Evolutionary conservation across 2,888 invertebrate genomes (phyloP).

Genomic region (Nipponacmea schrenckii): DNA sequence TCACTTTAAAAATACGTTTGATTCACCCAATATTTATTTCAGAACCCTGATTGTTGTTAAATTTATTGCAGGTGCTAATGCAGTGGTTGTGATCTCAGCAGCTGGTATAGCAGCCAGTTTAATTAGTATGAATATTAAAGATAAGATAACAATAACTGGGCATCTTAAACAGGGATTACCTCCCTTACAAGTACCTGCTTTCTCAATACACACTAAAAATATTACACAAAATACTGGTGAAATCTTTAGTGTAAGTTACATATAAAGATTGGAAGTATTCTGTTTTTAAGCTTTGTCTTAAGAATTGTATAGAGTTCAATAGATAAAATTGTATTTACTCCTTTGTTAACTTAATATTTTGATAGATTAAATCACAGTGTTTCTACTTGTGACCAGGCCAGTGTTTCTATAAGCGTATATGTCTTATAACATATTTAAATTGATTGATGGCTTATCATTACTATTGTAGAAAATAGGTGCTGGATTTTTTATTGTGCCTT

Average conservation of each 20-base stretch:
- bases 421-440: no score
- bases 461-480: constrained; percentile 80
- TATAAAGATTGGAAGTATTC: not conserved
- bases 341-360: no score
- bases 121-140: constrained; percentile 35
- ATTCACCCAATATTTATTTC: no score
- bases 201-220: constrained; percentile 41
- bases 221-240: constrained; percentile 38
- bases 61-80: constrained; percentile 51
- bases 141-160: constrained; percentile 52
- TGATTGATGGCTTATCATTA: no score
- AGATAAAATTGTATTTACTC: no score
- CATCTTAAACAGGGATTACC: constrained; percentile 57
- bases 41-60: constrained; percentile 11
- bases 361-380: not conserved
- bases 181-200: constrained; percentile 52
- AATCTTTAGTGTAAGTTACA: constrained; percentile 47
- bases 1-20: no score
- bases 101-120: constrained; percentile 48
- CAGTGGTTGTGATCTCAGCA: constrained; percentile 49
- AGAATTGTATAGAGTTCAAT: no score
- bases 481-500: constrained; percentile 85
- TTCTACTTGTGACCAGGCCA: not conserved
- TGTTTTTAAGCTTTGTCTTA: no score
- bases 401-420: not conserved